Evolutionary conservation across 2,113 vertebrate genomes (phyloP), one percentile per base, ranked within the genome.

Genomic region (Gadus macrocephalus): DNA sequence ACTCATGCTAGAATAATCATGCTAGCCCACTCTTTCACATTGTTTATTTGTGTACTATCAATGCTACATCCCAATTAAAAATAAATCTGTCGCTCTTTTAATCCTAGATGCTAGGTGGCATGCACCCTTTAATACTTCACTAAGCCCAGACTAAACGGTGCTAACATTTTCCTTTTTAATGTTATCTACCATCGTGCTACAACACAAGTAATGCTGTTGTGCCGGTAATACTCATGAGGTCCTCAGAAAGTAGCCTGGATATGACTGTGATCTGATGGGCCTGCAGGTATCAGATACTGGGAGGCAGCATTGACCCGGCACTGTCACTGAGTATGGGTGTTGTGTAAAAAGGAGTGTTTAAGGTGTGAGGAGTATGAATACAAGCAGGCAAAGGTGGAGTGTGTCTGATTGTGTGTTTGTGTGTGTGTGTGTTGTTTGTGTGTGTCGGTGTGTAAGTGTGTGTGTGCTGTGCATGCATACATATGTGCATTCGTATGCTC

Each of bases 151-250:
- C 53, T 15, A 66, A 42, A 72, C 68, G 74, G 27, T 64, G 55
- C 16, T 25, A 64, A 49, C 62, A 67, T 75, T 67, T 16, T 67
- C 53, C 79, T 82, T 80, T 81, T 66, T 78, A 71, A 83, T 85
- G 78, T 72, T 61, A 68, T 82, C 31, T 49, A 49, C 12, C 42
- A 14, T 49, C 12, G 12, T 49, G 42, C 42, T 9, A 9, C 9
- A 49, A 14, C 9, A 14, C 42, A 49, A 9, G 42, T 49, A 49
- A 8, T 49, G 42, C 42, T 49, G 42, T 49, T 7, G 42, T 81
- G 81, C 77, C 69, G 83, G 82, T 90, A 87, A 89, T 90, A 84
- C 84, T 76, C 74, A 79, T 88, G 87, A 87, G 42, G 42, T 49
- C 42, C 9, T 49, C 42, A 49, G 42, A 49, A 49, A 49, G 42